Evolutionary conservation across 2,113 vertebrate genomes (phyloP), one percentile per base, ranked within the genome.

Genomic region (Oreocharis arfaki): DNA sequence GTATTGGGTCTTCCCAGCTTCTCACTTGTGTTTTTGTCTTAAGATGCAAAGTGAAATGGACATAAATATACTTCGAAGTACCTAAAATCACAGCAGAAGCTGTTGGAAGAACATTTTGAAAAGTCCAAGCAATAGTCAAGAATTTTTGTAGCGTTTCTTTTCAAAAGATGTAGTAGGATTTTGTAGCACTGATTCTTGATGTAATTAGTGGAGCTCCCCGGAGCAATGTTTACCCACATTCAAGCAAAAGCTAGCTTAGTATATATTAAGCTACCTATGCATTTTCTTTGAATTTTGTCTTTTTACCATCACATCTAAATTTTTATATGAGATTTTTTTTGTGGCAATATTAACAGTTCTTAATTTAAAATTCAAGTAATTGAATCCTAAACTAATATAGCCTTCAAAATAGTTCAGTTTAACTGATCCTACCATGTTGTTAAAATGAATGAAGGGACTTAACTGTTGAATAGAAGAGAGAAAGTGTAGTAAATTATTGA

Each of bases 51-150:
- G n/a, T 41, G 74, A 37, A 60, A 74, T 49, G 32, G 55, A 74
- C 21, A 84, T 76, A 88, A 57, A 90, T 96, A 70, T 91, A 78
- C 89, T 97, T 94, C 83, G 84, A 95, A 97, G 64, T 94, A 76
- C 30, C 63, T 84, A 9, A 81, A 96, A 80, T 96, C 86, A 77
- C 68, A 88, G 77, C 60, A 92, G 56, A 93, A 93, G 75, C 86
- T 82, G 88, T 92, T 89, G 69, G 84, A 90, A 83, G 76, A 95
- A 41, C 3, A 17, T 93, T 96, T 91, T 92, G 86, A 84, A 86
- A 96, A 84, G 37, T 82, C 53, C 37, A 57, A 70, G 65, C 79
- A 53, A 65, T 96, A 95, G 77, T 69, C 60, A 94, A 95, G 71
- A 80, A 67, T 91, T 92, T 89, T 71, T 70, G 71, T 75, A 64